These are phyloP conservation scores for Mormoops blainvillei DNA, from an alignment of 2,113 vertebrate genomes.

Conservation along the genomic window DNA sequence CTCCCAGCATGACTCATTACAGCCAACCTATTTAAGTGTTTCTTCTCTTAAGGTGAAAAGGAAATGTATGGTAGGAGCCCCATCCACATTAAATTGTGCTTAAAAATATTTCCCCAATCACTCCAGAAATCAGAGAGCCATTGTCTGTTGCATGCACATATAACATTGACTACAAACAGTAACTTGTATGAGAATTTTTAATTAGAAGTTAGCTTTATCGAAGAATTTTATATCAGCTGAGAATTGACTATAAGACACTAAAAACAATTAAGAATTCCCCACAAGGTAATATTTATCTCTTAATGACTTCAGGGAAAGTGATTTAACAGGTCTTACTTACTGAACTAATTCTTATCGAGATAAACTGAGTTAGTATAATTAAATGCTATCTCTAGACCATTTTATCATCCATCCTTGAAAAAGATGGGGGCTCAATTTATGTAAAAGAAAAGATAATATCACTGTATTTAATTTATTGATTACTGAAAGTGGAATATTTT, in stretches of 20 bases:
- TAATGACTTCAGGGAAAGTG: constrained; percentile 67
- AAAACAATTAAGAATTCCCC: constrained; percentile 57
- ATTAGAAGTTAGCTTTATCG: constrained; percentile 67
- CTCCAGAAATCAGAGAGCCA: constrained; percentile 27
- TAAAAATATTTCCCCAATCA: constrained; percentile 26
- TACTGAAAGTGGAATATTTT: neutral
- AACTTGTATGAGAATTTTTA: constrained; percentile 40
- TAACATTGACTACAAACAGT: constrained; percentile 25
- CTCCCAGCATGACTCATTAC: constrained; percentile 55
- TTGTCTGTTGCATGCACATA: neutral
- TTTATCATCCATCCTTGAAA: constrained; percentile 43
- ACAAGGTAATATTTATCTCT: constrained; percentile 61
- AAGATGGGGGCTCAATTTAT: neutral
- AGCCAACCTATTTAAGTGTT: constrained; percentile 43
- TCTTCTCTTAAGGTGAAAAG: constrained; percentile 49
- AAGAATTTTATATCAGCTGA: constrained; percentile 62
- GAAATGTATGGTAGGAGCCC: constrained; percentile 20
- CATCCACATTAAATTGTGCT: constrained; percentile 37
- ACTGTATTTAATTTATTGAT: neutral
- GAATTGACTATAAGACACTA: constrained; percentile 43
- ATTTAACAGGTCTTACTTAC: constrained; percentile 31
- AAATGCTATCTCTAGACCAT: constrained; percentile 45
- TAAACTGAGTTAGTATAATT: constrained; percentile 27
- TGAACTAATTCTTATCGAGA: constrained; percentile 57
- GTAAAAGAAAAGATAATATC: neutral